Percentiles rank a stretch among this genome's conserved stretches.
Conservation (phyloP, 1,140 invertebrate species). For the Hylaeus volcanicus region DNA sequence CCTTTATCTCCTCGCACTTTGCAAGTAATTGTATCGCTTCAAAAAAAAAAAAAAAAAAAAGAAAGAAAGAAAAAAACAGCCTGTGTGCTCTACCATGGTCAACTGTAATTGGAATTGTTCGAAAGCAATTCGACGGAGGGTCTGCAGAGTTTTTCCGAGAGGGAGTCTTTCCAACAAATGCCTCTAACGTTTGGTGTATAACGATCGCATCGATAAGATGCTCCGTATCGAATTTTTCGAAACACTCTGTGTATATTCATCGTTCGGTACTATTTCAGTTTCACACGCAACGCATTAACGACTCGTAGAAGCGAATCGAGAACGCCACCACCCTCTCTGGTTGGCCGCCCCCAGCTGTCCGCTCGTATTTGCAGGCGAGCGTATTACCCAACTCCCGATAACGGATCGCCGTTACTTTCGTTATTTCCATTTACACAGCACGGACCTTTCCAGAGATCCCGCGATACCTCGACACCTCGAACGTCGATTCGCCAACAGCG, state of each 20-base stretch:
- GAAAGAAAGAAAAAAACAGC: no score
- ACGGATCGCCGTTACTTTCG: conserved; percentile 12
- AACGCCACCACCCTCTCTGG: not conserved
- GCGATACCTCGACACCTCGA: conserved; percentile 6
- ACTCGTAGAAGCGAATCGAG: conserved; percentile 12
- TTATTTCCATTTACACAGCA: conserved; percentile 19
- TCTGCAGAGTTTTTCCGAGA: no score
- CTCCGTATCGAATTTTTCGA: not conserved
- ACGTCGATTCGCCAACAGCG: not conserved
- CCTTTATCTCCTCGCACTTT: not conserved
- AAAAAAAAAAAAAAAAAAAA: no score
- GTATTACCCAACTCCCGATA: not conserved
- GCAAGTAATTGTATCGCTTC: not conserved
- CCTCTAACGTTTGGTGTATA: no score
- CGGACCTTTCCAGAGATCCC: conserved; percentile 4
- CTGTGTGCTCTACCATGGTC: no score
- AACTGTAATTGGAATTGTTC: no score
- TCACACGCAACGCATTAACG: conserved; percentile 1
- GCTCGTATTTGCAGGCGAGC: not conserved
- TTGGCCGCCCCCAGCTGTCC: not conserved
- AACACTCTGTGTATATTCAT: not conserved
- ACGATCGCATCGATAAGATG: no score
- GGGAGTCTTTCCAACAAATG: no score
- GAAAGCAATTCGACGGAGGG: no score
- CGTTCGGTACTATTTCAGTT: not conserved